phyloP scores from a whole-genome alignment of 2,113 vertebrate species.

The Osmerus mordax region DNA sequence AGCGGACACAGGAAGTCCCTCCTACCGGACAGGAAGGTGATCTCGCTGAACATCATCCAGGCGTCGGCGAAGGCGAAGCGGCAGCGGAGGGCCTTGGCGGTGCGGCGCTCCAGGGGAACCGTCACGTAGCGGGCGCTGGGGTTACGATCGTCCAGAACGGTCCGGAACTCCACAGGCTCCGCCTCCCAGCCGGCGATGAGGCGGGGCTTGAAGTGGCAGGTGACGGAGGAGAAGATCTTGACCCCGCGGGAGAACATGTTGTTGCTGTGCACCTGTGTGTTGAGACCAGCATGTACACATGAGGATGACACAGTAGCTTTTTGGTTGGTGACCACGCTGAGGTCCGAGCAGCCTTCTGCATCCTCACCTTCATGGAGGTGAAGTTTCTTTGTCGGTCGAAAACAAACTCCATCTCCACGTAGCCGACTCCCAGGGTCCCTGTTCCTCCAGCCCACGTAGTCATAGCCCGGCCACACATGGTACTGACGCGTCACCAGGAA shows the following conservation, averaged over 20 bases:
- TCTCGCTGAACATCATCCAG: slow-evolving; percentile 93
- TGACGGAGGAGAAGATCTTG: slow-evolving; percentile 86
- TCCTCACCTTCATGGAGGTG: slow-evolving; percentile 80
- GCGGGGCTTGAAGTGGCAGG: slow-evolving; percentile 80
- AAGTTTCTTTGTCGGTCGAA: slow-evolving; percentile 81
- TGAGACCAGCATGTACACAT: not conserved
- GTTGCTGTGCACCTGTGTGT: slow-evolving; percentile 84
- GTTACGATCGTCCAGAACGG: slow-evolving; percentile 86
- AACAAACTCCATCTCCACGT: slow-evolving; percentile 79
- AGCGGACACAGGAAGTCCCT: slow-evolving; percentile 60
- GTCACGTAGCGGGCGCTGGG: slow-evolving; percentile 87
- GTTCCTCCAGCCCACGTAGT: slow-evolving; percentile 84
- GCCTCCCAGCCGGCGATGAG: slow-evolving; percentile 75
- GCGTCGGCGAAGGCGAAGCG: slow-evolving; percentile 82
- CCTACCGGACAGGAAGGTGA: slow-evolving; percentile 86
- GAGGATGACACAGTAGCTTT: not conserved
- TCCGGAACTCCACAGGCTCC: slow-evolving; percentile 73
- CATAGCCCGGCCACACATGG: slow-evolving; percentile 76
- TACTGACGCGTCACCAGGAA: slow-evolving; percentile 73
- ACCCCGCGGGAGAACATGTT: slow-evolving; percentile 88
- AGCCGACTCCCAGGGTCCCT: slow-evolving; percentile 63
- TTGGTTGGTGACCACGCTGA: too few species aligned
- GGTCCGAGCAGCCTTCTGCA: too few species aligned
- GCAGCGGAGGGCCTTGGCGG: slow-evolving; percentile 79
- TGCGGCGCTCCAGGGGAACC: slow-evolving; percentile 73